A percentile compares a stretch with the other conserved stretches of the same genome.
Evolutionary conservation across 1,140 invertebrate species (phyloP).

Genomic region (Diploscapter pachys): DNA sequence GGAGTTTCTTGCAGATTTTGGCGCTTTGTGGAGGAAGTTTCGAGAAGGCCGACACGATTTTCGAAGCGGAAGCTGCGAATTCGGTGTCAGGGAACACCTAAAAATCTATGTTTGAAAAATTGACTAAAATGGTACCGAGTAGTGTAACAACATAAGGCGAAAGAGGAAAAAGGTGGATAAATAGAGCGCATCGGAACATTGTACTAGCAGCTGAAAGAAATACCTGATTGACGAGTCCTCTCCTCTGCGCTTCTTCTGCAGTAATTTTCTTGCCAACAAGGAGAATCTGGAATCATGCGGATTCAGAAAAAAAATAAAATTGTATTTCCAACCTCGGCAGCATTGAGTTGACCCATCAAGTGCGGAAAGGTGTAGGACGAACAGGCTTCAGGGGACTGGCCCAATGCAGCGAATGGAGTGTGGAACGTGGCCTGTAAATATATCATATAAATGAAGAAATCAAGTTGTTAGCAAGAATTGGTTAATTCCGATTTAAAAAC

Average conservation of each 20-base stretch:
- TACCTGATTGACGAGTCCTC: constrained; percentile 72
- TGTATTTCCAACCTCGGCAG: constrained; percentile 50
- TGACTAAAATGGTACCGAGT: too few species aligned
- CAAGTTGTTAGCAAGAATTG: not conserved
- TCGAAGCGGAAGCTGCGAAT: constrained; percentile 1
- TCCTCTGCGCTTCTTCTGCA: constrained; percentile 71
- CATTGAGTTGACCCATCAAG: constrained; percentile 75
- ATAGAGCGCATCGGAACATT: not conserved
- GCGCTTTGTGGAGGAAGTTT: too few species aligned
- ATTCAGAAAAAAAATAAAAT: not conserved
- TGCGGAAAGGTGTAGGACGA: constrained; percentile 78
- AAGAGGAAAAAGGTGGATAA: too few species aligned
- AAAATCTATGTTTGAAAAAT: not conserved
- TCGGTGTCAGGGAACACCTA: not conserved
- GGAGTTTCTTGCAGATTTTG: too few species aligned
- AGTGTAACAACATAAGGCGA: too few species aligned
- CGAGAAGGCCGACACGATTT: not conserved
- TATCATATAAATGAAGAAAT: not conserved
- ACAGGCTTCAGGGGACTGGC: constrained; percentile 77
- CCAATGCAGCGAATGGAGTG: constrained; percentile 78
- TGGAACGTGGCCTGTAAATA: constrained; percentile 73
- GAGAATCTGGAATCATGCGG: constrained; percentile 75
- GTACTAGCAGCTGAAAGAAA: constrained; percentile 52
- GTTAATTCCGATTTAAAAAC: too few species aligned
- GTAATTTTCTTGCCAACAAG: constrained; percentile 75